Evolutionary conservation across 1,140 invertebrate genomes (phyloP), one percentile per base, ranked within the genome.

Genomic region (Delia radicum): DNA sequence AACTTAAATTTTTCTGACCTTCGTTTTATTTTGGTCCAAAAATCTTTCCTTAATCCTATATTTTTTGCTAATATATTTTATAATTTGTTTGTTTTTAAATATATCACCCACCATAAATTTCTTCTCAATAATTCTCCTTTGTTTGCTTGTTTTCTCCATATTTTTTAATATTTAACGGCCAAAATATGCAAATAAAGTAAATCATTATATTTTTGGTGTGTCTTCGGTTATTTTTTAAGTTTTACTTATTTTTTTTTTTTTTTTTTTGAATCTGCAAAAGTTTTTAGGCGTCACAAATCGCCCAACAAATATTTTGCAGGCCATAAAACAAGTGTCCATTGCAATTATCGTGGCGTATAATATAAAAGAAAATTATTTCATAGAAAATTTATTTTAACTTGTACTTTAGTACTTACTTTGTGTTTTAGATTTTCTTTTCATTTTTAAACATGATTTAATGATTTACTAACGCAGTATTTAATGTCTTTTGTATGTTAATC

Each of bases 401-500:
- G 46, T 33, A 69, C 65, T 69, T 12, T n/a, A 65, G 29, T 33
- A 69, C 65, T 69, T 69, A 33, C 65, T 69, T 69, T 69, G 65
- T 69, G n/a, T 69, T 67, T 18, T 27, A 15, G 3, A 33, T 69
- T 29, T 63, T 13, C 26, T 65, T 65, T 65, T 15, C 2, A 13
- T 42, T 21, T 69, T n/a, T 63, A 33, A 69, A 33, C 24, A 69
- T 69, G 65, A 69, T 69, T 69, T 69, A 69, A 69, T 69, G 65
- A 69, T 69, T 69, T 69, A 33, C 65, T 69, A 69, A 69, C 37
- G 65, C 65, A 69, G 65, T 69, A 69, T 69, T 69, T 69, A 69
- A 69, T 69, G 65, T 31, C 65, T 69, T 69, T 69, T 69, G 31
- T 69, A 69, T 69, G 65, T 69, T 33, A 69, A 69, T 69, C 65